Evolutionary conservation across 2,797 vertebrate species (phyloP), one percentile per base, ranked within the genome.

Genomic region (Tamandua tetradactyla): DNA sequence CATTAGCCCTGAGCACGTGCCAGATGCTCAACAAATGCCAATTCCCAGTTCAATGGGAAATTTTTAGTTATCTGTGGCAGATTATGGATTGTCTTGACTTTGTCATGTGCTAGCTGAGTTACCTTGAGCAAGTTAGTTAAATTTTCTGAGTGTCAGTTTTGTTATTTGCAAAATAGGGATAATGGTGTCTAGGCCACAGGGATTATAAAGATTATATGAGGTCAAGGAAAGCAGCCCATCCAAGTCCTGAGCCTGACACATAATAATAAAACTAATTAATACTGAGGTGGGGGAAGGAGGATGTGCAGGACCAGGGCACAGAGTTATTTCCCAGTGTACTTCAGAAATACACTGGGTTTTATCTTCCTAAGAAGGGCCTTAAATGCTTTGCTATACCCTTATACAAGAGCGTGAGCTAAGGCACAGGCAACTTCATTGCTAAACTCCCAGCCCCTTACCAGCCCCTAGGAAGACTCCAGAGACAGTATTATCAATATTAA

Each of bases 371-470:
- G 83, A 22, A 44, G 44, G 47, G 3, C 3, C 12, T 35, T 44
- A 23, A 52, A 4, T 25, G 3, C 14, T 4, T 0, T 1, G 0
- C 55, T n/a, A 14, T 11, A 1, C 7, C 13, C 35, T 37, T 37
- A 27, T 2, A 6, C 5, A 15, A 17, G 49, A 11, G 59, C 52
- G 71, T 44, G 22, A 14, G 10, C 52, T 4, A 7, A 64, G 22
- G 18, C 6, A 20, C 55, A 76, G 37, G n/a, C 10, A 20, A 0
- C 62, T 44, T 55, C 17, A 25, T 1, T 5, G 20, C 52, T 30
- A 9, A 10, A 3, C 15, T 22, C 55, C 76, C 30, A 69, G 82
- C 55, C 0, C 0, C 55, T 76, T 18, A 0, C 2, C 4, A 14
- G 42, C 72, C 62, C 61, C 30, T 49, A 9, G 0, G 2, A 35